Evolutionary conservation across 2,113 vertebrate genomes (phyloP).

Genomic region (Psittacula cyanocephala): DNA sequence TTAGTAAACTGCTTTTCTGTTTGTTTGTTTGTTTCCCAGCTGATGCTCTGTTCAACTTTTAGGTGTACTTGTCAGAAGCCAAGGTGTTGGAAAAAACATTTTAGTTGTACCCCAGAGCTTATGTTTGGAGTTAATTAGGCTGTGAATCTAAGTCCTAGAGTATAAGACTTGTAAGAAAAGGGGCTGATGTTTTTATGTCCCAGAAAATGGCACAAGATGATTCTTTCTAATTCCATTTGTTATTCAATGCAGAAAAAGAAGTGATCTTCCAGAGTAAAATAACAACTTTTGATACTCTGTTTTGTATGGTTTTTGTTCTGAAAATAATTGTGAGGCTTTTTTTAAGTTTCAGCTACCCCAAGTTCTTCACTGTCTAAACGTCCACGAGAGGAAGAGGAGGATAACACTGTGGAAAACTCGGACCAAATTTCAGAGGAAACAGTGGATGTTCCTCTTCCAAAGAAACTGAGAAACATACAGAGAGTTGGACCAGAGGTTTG

Average conservation of each 20-base stretch:
- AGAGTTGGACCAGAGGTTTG: conserved; percentile 89
- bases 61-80: background rate
- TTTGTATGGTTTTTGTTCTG: background rate
- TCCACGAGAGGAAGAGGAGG: conserved; percentile 91
- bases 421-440: conserved; percentile 85
- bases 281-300: background rate
- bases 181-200: background rate
- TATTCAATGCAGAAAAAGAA: background rate
- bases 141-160: background rate
- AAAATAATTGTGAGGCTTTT: background rate
- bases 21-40: background rate
- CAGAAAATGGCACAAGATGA: background rate
- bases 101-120: background rate
- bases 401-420: conserved; percentile 79
- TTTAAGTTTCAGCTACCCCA: conserved; percentile 89
- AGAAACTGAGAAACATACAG: conserved; percentile 88
- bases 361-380: conserved; percentile 90
- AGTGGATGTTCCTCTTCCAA: conserved; percentile 85
- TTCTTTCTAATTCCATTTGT: background rate
- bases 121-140: background rate
- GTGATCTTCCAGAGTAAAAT: background rate
- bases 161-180: background rate
- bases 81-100: background rate
- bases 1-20: background rate
- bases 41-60: background rate